Evolutionary conservation across 2,888 invertebrate species (phyloP).

Genomic region (Ophion costatus): DNA sequence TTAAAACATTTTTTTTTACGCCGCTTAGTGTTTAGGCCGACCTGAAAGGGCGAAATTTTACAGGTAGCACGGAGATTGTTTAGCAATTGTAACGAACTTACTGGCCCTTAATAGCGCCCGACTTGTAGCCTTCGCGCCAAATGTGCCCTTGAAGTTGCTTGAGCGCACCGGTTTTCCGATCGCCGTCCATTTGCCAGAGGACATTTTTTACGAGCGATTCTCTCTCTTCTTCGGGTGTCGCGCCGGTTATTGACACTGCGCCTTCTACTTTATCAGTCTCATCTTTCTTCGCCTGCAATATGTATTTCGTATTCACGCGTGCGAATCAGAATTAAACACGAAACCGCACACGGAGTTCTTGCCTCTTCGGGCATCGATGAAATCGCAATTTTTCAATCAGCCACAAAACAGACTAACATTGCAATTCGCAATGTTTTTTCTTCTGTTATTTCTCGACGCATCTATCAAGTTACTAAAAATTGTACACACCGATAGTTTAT

Average conservation of each 20-base stretch:
- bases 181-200: conserved; percentile 91
- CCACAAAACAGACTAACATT: not conserved
- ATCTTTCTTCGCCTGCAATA: conserved; percentile 85
- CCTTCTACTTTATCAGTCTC: conserved; percentile 86
- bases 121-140: conserved; percentile 93
- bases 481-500: not conserved
- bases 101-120: conserved; percentile 93
- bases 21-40: not conserved
- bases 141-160: conserved; percentile 96
- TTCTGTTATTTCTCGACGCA: not conserved
- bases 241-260: conserved; percentile 85
- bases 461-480: not conserved
- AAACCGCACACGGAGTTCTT: not conserved
- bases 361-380: not conserved
- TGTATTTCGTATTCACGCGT: conserved; percentile 15
- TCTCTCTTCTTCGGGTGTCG: conserved; percentile 86
- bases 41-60: not conserved
- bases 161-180: conserved; percentile 91
- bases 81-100: conserved; percentile 84
- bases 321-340: conserved; percentile 3
- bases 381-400: not conserved
- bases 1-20: not conserved
- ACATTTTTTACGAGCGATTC: conserved; percentile 89
- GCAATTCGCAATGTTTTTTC: not conserved
- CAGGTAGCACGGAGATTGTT: not conserved